A percentile compares a stretch with the other conserved stretches of the same genome.
phyloP scores from a whole-genome alignment of 1,140 invertebrate species.

The Bombus affinis region DNA sequence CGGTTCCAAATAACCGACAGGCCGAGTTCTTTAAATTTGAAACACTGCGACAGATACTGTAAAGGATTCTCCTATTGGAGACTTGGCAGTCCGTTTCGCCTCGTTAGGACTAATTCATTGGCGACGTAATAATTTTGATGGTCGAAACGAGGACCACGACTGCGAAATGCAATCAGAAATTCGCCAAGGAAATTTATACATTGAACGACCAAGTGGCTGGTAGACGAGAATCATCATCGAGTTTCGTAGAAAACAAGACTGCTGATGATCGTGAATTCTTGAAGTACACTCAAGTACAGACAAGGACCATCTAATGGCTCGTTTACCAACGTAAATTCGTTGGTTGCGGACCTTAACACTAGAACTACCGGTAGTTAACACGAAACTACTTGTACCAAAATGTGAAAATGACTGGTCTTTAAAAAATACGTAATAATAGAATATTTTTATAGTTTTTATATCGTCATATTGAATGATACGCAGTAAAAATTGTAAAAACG shows the following conservation, averaged over 20 bases:
- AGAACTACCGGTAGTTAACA: too few relatives aligned
- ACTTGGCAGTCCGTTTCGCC: background rate
- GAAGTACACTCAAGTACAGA: background rate
- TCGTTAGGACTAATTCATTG: conserved; percentile 2
- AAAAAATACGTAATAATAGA: too few relatives aligned
- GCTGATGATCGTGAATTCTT: background rate
- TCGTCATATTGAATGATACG: too few relatives aligned
- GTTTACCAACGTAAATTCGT: background rate
- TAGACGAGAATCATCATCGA: background rate
- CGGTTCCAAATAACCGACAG: too few relatives aligned
- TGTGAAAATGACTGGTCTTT: too few relatives aligned
- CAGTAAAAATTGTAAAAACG: too few relatives aligned
- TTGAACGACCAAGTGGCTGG: background rate
- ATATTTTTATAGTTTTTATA: too few relatives aligned
- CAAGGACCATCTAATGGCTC: background rate
- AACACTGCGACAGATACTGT: too few relatives aligned
- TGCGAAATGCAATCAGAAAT: conserved; percentile 10
- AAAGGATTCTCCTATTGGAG: too few relatives aligned
- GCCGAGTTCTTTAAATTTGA: too few relatives aligned
- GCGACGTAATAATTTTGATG: background rate
- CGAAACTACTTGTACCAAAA: too few relatives aligned
- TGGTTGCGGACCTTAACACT: too few relatives aligned
- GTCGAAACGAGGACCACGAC: background rate
- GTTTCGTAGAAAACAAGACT: background rate
- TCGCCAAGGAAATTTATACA: conserved; percentile 1